Base-by-base conservation (phyloP, 2,113 vertebrate species). In the Prunella fulvescens region DNA sequence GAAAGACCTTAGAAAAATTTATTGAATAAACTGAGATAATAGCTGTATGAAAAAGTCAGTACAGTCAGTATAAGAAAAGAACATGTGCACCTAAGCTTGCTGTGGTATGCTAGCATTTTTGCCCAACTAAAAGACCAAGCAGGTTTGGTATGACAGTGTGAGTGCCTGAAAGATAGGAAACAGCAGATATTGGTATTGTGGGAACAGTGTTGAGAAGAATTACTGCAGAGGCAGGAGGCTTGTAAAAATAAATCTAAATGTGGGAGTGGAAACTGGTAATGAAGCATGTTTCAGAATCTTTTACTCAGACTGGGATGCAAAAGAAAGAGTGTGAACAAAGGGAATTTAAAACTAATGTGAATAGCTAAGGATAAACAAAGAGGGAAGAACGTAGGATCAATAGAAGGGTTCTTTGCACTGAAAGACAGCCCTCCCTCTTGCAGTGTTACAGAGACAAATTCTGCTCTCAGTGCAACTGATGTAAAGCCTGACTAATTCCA, bases 211-310 rank as follows among this genome's bases (percentile, higher is more conserved):
- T 81, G 28, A 81, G 62, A 69, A 90, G 40, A 81, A 42, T 84
- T 89, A 44, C 39, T 76, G 40, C 56, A 85, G 51, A 87, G 20
- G 60, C 62, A 56, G 65, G 81, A 91, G 51, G 72, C 7, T 20
- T 84, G 45, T 54, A 92, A 96, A 95, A 92, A 84, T 73, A 94
- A 74, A 89, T 78, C 77, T 74, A 62, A 91, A 81, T 67, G 84
- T 84, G 53, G 77, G 69, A 74, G 60, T 74, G 51, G 33, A 78
- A 91, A 67, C 11, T 53, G 62, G 14, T 72, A 91, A 50, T 39
- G 33, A 78, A 81, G 10, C 29, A 29, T 62, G 23, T 78, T 94
- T 89, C 69, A 81, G 50, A 91, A 70, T 19, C 4, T 50, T 14
- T 86, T 74, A 37, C 14, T 31, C 60, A 81, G 78, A 93, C 25